Conservation (phyloP, 2,888 invertebrate species). For the Temnothorax rugatulus region DNA sequence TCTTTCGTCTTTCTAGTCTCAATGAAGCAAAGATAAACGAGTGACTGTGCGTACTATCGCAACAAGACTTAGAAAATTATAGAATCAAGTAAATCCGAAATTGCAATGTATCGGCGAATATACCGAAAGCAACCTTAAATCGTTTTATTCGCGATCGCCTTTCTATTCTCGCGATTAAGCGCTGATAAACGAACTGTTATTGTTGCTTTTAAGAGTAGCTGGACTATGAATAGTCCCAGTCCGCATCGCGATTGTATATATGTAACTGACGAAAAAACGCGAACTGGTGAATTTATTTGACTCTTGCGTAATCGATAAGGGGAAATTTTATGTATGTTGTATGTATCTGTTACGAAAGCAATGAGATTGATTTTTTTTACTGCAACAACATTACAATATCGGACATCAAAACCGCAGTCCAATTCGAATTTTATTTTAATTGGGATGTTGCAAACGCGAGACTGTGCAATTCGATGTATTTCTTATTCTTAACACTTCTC, state of each 20-base stretch:
- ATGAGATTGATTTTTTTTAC: constrained; percentile 18
- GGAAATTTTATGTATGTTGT: constrained; percentile 6
- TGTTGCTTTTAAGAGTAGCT: constrained; percentile 63
- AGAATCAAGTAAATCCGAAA: constrained; percentile 23
- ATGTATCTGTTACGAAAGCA: constrained; percentile 1
- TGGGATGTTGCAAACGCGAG: neutral
- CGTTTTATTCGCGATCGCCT: constrained; percentile 1
- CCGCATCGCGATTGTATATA: constrained; percentile 80
- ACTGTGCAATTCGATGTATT: neutral
- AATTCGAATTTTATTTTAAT: constrained; percentile 10
- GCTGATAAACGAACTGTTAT: constrained; percentile 46
- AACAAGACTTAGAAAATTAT: constrained; percentile 16
- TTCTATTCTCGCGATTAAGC: constrained; percentile 15
- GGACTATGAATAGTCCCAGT: constrained; percentile 59
- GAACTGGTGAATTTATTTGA: constrained; percentile 14
- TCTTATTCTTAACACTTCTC: neutral
- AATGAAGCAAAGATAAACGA: constrained; percentile 21
- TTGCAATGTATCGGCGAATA: constrained; percentile 14
- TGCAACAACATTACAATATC: neutral
- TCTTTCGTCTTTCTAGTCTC: constrained; percentile 5
- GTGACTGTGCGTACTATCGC: neutral
- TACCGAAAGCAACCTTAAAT: constrained; percentile 11
- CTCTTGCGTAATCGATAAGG: neutral
- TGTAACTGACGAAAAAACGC: constrained; percentile 78
- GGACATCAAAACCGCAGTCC: neutral